Evolutionary conservation across 2,113 vertebrate genomes (phyloP), one percentile per base, ranked within the genome.

Genomic region (Pandion haliaetus): DNA sequence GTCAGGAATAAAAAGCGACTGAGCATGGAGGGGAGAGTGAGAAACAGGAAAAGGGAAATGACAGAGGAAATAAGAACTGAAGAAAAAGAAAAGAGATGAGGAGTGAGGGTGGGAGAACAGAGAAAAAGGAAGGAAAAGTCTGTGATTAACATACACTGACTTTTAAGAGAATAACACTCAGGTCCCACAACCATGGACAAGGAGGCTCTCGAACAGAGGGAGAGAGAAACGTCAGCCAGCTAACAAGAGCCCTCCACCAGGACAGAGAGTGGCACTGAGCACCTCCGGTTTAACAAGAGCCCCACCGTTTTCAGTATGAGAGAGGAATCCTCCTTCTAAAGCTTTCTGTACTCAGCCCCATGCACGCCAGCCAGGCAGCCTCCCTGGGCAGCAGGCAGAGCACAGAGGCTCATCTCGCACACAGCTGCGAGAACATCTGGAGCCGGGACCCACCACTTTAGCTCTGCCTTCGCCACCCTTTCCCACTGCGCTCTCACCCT

Each of bases 281-380:
- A 76, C 34, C 62, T 61, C 50, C 17, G 9, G 32, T 67, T 72
- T 80, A 83, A 62, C 25, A 82, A 69, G 28, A 79, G 44, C 36
- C 28, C 74, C 67, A 14, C 24, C n/a, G 14, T 28, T 74, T 32
- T 44, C 72, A 47, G n/a, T 55, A 76, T 16, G 25, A 81, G 52
- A 92, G 65, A 42, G 49, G 19, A 91, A 88, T 50, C 17, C 20
- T 55, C 49, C 16, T 57, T 12, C 50, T 34, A 24, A 84, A 34
- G 29, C 44, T 69, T 52, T 90, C 78, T 10, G 6, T 26, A 20
- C 9, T 16, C 63, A 84, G 55, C 40, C 79, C 49, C 70, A n/a
- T 0, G 0, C 36, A 40, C 0, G 0, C 38, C 0, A 0, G 26
- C 47, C 67, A 69, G 62, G 55, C 44, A 93, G 45, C 59, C 63